Evolutionary conservation across 2,888 invertebrate genomes (phyloP), one percentile per base, ranked within the genome.

Genomic region (Prenolepis imparis): DNA sequence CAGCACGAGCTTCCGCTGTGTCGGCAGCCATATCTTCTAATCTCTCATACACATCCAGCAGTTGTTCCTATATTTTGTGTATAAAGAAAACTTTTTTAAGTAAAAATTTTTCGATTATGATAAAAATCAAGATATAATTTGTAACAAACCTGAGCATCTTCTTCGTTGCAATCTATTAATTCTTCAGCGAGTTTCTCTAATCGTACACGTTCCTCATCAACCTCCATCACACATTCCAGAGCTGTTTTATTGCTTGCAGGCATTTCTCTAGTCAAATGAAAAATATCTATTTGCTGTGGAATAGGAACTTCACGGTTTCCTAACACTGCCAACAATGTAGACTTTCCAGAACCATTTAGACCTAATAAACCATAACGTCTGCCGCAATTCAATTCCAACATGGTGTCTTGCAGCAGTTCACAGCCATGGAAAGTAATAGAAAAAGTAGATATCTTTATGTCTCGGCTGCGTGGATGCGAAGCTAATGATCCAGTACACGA

Each of bases 311-410:
- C 98, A 68, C 99, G 97, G 87, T 98, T 97, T 82, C 99, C 99
- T 85, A 99, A 95, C 28, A 98, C 98, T 64, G 99, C 96, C 88
- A 99, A 95, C 83, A 99, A 95, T 2, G 99, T 99, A 2, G 99
- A 99, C 95, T 99, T 99, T 96, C 99, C 99, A 94, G 98, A 98
- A 90, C 99, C 99, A 95, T 99, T 99, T n/a, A 98, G 96, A 75
- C 99, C 99, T 90, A 99, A 97, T 12, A 99, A 96, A 90, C 99
- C 99, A 95, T 99, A 99, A 91, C 99, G 96, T 88, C 99, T 96
- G 0, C 99, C 99, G 95, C 98, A 98, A 95, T 99, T 99, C 95
- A 99, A 96, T 95, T 99, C 99, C 44, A 99, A 96, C 95, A 98
- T 97, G 1, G 99, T 99, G 94, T 99, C 99, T 93, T 98, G 98